Conservation (phyloP, 2,888 invertebrate genomes). For the Coleophora deauratella region DNA sequence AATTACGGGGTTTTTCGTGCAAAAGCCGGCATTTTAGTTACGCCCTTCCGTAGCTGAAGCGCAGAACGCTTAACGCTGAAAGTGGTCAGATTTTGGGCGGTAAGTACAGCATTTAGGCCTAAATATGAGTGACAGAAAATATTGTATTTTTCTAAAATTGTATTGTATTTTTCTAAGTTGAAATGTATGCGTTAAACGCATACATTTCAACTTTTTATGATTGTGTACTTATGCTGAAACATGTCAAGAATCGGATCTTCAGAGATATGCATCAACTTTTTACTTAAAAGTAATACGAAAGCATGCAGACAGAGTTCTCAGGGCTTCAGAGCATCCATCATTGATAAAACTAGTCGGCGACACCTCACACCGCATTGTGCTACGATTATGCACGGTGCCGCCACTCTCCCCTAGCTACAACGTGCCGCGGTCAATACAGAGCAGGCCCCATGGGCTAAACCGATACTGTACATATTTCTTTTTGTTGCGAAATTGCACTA, state of each 20-base stretch:
- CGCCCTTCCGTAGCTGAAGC: conserved; percentile 30
- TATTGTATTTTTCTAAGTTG: no score
- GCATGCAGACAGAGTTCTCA: no score
- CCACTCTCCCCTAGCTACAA: not conserved
- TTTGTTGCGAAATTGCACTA: no score
- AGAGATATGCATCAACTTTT: no score
- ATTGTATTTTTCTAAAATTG: conserved; percentile 19
- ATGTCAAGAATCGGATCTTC: no score
- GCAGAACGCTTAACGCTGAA: conserved; percentile 54
- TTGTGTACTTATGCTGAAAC: no score
- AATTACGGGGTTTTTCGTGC: conserved; percentile 57
- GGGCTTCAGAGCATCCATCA: conserved; percentile 50
- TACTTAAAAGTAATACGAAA: no score
- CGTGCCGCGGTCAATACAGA: no score
- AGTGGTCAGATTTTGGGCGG: conserved; percentile 69
- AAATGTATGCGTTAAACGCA: no score
- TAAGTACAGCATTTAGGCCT: conserved; percentile 68
- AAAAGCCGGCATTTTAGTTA: conserved; percentile 31
- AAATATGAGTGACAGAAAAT: conserved; percentile 54
- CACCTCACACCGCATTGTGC: conserved; percentile 42
- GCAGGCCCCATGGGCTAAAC: no score
- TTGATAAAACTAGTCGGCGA: conserved; percentile 53
- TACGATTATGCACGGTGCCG: conserved; percentile 11
- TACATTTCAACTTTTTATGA: no score
- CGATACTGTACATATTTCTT: no score